Evolutionary conservation across 2,113 vertebrate genomes (phyloP).

Genomic region (Anthoscopus minutus): DNA sequence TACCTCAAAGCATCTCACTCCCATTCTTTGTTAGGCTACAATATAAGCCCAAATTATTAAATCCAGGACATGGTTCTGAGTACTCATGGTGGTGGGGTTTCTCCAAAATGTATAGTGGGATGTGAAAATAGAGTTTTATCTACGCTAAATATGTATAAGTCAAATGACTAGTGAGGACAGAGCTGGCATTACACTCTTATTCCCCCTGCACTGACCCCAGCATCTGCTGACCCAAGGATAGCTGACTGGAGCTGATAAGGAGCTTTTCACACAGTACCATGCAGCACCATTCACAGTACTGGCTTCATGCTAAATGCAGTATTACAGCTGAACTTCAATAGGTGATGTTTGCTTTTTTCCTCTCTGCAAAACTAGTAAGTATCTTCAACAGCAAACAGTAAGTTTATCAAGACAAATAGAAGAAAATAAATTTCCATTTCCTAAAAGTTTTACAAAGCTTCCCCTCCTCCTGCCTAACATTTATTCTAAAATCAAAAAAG

Average conservation of each 20-base stretch:
- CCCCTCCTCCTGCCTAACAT: background rate
- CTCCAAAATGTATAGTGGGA: background rate
- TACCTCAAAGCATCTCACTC: background rate
- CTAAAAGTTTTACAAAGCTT: background rate
- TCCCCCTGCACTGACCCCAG: background rate
- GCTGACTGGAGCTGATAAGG: background rate
- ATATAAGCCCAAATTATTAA: background rate
- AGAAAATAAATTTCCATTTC: background rate
- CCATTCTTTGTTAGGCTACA: background rate
- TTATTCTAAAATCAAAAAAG: background rate
- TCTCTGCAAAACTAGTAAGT: background rate
- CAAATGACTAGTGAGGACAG: background rate
- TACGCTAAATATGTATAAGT: background rate
- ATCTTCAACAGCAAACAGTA: background rate
- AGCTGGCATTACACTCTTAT: background rate
- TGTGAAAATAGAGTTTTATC: background rate
- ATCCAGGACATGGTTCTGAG: background rate
- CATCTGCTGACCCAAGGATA: background rate
- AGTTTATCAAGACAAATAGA: background rate
- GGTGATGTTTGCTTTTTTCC: background rate
- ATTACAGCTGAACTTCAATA: background rate
- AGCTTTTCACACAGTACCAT: background rate
- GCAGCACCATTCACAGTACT: background rate
- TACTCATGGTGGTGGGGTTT: background rate
- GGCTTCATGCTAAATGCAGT: background rate